Conservation (phyloP, 2,797 vertebrate species). For the Syncerus caffer region DNA sequence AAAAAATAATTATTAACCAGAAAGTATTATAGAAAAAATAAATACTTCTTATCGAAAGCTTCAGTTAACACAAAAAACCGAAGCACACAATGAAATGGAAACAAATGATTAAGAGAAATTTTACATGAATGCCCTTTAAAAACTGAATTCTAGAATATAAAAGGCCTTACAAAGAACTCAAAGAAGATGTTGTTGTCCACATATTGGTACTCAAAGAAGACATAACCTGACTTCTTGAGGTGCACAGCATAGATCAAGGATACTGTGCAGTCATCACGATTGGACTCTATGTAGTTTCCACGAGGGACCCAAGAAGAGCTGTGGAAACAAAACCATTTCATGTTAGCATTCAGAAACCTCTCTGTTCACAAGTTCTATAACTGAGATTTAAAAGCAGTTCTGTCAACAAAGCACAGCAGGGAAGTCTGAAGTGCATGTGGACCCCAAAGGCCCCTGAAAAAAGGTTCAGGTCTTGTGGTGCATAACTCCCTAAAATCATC, state of each 20-base stretch:
- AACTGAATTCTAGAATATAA: slow-evolving; percentile 50
- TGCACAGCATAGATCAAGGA: slow-evolving; percentile 97
- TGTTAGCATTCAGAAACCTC: slow-evolving; percentile 14
- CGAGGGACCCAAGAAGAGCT: slow-evolving; percentile 95
- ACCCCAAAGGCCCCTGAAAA: neutral
- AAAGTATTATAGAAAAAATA: neutral
- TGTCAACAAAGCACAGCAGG: neutral
- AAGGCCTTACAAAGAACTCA: slow-evolving; percentile 96
- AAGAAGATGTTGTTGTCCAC: slow-evolving; percentile 98
- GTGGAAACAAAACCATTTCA: slow-evolving; percentile 63
- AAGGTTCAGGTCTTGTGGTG: neutral
- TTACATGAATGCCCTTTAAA: neutral
- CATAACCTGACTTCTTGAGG: slow-evolving; percentile 94
- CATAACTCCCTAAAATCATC: neutral
- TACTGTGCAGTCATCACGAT: slow-evolving; percentile 96
- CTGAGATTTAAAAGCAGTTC: neutral
- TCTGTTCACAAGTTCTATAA: neutral
- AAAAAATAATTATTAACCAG: neutral
- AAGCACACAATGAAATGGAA: neutral
- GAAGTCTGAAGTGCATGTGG: neutral
- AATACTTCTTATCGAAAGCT: neutral
- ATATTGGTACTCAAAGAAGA: slow-evolving; percentile 98
- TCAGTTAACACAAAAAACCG: neutral
- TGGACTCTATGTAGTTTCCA: slow-evolving; percentile 95
- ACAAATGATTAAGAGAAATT: neutral